Percentiles rank a stretch among this genome's conserved stretches.
phyloP scores from a whole-genome alignment of 2,113 vertebrate species.

The Paramormyrops kingsleyae region DNA sequence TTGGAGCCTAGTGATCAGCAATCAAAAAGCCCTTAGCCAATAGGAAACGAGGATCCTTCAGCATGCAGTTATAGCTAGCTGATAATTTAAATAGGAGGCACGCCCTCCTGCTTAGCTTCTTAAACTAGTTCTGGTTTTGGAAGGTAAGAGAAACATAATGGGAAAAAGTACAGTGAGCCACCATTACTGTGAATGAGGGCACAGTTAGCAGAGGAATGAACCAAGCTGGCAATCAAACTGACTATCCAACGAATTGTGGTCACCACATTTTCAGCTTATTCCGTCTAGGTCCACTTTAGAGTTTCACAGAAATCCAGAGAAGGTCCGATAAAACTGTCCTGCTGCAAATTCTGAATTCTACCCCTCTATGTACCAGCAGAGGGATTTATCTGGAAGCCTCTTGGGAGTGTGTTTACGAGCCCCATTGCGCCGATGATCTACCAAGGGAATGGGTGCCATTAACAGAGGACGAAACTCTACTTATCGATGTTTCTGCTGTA shows the following conservation, averaged over 20 bases:
- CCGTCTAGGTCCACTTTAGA: neutral
- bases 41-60: neutral
- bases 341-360: neutral
- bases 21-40: neutral
- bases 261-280: neutral
- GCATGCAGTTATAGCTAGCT: neutral
- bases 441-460: neutral
- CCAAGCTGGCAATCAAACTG: neutral
- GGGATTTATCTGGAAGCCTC: neutral
- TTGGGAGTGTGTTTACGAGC: neutral
- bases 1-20: neutral
- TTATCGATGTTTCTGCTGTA: neutral
- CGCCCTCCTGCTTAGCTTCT: neutral
- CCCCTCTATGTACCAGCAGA: neutral
- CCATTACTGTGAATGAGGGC: neutral
- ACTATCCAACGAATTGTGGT: neutral
- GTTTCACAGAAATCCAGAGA: neutral
- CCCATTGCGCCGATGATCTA: slow-evolving; percentile 6
- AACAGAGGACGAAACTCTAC: neutral
- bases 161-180: neutral
- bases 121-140: neutral
- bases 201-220: neutral
- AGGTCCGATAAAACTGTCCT: neutral
- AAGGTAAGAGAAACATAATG: neutral
- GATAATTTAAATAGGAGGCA: neutral